Percentiles rank a stretch among this genome's conserved stretches.
Conservation (phyloP, 2,797 vertebrate species). For the Nothura maculosa region DNA sequence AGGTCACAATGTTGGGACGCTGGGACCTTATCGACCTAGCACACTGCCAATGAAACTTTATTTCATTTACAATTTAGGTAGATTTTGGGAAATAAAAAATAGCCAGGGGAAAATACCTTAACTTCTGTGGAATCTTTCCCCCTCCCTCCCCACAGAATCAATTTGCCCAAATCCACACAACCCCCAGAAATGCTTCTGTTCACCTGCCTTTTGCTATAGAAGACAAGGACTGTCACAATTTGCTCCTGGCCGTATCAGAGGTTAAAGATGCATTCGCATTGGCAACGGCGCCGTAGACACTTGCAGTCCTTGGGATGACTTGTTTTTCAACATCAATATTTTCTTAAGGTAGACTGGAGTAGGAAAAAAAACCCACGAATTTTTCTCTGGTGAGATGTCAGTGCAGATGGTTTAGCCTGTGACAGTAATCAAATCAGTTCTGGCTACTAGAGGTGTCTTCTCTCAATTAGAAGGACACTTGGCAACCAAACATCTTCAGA, state of each 20-base stretch:
- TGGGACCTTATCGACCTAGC: neutral
- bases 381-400: neutral
- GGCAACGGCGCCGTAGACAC: neutral
- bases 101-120: neutral
- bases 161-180: neutral
- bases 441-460: no score
- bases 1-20: neutral
- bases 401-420: neutral
- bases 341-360: neutral
- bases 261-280: neutral
- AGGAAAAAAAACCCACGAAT: neutral
- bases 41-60: neutral
- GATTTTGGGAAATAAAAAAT: neutral
- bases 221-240: rapidly evolving
- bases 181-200: rapidly evolving
- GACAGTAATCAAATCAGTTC: rapidly evolving
- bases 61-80: neutral
- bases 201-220: neutral
- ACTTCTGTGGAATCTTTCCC: neutral
- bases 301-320: no score
- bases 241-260: rapidly evolving
- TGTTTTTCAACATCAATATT: neutral
- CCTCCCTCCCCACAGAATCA: neutral
- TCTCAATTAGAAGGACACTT: no score
- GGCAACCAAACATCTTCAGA: rapidly evolving